phyloP scores from a whole-genome alignment of 2,797 vertebrate genomes.

The Poecilia picta region DNA sequence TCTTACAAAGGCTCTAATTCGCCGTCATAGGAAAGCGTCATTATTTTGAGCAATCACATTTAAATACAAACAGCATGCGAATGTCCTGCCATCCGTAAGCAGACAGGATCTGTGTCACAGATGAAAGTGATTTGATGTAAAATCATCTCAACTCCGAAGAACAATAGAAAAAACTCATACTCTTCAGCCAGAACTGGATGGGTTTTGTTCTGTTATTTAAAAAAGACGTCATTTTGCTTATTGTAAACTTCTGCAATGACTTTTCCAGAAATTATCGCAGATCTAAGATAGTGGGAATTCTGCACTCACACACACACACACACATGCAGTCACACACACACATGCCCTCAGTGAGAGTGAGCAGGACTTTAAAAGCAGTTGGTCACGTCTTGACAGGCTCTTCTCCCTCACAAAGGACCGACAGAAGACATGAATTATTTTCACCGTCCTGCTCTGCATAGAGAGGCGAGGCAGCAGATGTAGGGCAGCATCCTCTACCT shows the following conservation, averaged over 20 bases:
- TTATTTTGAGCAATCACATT: background rate
- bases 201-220: background rate
- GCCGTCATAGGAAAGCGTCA: background rate
- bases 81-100: background rate
- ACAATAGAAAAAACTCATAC: background rate
- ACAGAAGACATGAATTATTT: constrained; percentile 67
- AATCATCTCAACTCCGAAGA: background rate
- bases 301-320: background rate
- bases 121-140: background rate
- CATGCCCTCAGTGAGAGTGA: background rate
- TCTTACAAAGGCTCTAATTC: no score
- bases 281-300: background rate
- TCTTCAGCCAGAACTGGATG: background rate
- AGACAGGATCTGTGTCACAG: background rate
- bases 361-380: constrained; percentile 40
- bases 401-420: constrained; percentile 21
- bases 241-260: background rate
- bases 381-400: constrained; percentile 52
- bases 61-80: background rate
- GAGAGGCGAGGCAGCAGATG: constrained; percentile 19
- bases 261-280: background rate
- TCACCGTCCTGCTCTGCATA: constrained; percentile 32
- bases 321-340: no score
- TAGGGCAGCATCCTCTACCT: constrained; percentile 25
- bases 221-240: background rate